Percentiles rank a stretch among this genome's conserved stretches.
Conservation (phyloP, 2,797 vertebrate genomes). For the Cossypha heuglini region DNA sequence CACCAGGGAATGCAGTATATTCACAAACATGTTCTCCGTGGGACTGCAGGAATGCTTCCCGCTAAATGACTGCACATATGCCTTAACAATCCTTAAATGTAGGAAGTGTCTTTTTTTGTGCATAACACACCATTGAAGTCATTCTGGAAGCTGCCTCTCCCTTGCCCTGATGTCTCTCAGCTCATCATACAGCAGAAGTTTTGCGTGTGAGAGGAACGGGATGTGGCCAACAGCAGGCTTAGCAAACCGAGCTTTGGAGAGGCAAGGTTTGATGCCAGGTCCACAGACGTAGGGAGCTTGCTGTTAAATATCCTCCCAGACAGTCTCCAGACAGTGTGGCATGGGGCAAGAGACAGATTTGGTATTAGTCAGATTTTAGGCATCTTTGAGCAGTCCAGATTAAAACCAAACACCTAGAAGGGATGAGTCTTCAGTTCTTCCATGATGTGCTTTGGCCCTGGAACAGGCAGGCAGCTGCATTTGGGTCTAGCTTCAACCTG, state of each 20-base stretch:
- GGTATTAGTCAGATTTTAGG: background rate
- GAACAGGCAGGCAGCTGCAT: background rate
- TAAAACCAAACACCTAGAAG: background rate
- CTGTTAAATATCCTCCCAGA: background rate
- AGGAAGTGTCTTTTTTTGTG: background rate
- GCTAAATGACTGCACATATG: background rate
- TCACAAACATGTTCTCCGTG: background rate
- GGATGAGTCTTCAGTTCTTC: background rate
- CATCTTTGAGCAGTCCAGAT: background rate
- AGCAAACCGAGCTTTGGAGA: background rate
- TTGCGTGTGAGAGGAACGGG: background rate
- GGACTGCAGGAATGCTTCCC: background rate
- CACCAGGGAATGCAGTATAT: background rate
- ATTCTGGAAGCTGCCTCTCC: background rate
- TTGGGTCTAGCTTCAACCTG: background rate
- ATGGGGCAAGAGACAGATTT: background rate
- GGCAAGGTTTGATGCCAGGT: background rate
- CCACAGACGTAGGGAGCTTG: background rate
- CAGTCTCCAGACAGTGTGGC: background rate
- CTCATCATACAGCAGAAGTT: background rate
- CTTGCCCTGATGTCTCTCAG: background rate
- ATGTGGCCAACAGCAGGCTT: background rate
- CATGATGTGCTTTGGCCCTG: background rate
- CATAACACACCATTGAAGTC: background rate
- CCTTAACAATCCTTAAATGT: background rate